Base-by-base conservation (phyloP, 1,140 invertebrate genomes). In the Drosophila melanica region DNA sequence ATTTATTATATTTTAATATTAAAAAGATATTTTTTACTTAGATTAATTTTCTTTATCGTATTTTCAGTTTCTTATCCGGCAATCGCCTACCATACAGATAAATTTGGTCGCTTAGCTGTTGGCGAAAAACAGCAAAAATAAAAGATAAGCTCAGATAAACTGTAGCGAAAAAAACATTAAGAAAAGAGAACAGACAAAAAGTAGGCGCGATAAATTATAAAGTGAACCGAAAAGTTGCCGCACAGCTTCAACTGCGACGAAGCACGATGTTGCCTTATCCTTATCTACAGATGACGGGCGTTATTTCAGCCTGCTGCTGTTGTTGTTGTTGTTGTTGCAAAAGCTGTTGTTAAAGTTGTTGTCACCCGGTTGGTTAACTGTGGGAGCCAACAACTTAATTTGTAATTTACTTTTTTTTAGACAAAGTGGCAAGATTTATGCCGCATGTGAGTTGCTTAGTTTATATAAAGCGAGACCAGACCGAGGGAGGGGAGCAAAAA, bases 351-450 rank as follows among this genome's bases (percentile, higher is more conserved):
- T 66, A 41, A 63, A 62, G 71, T 66, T 73, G 50, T 42, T 71
- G 69, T 64, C 69, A 50, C 27, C 39, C 82, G 50, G 41, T 33
- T 51, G 64, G 48, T 82, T 76, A 87, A 87, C 84, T 89, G 84
- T 87, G 79, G 82, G 79, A 87, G 82, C 82, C 84, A 87, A 87
- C 82, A 87, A 82, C 84, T 87, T 87, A 82, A 87, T 87, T 87
- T 87, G 76, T 63, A 73, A 87, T 82, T 82, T 87, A 63, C 68
- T 84, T 81, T 75, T 41, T 47, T 58, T 57, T 60, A n/a, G 33
- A 39, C 44, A 18, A 65, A 75, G 45, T 62, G 65, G 50, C 75
- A 54, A 86, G 79, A 75, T 62, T 75, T 77, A 57, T 71, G 75
- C 81, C 58, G 70, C 68, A 64, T 58, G 81, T 68, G 53, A 77